Evolutionary conservation across 2,113 vertebrate species (phyloP).

Genomic region (Sapayoa aenigma): DNA sequence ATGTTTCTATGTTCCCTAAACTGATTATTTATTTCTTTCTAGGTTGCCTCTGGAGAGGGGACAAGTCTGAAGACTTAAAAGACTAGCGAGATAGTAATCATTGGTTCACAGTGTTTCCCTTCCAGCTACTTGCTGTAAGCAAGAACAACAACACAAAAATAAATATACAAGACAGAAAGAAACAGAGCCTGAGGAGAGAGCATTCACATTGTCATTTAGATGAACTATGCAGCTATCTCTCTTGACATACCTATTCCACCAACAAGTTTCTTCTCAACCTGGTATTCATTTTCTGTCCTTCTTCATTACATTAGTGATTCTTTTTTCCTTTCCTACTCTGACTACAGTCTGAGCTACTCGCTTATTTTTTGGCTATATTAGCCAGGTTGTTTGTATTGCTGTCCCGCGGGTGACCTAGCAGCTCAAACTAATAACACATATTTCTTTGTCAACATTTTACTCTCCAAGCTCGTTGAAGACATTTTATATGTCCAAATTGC

Average conservation of each 20-base stretch:
- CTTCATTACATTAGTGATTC: conserved; percentile 44
- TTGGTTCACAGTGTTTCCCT: not conserved
- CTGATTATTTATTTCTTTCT: conserved; percentile 40
- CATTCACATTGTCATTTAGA: conserved; percentile 59
- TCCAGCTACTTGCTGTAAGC: conserved; percentile 48
- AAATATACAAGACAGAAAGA: conserved; percentile 36
- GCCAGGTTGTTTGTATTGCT: conserved; percentile 10
- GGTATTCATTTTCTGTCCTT: conserved; percentile 57
- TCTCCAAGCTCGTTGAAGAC: conserved; percentile 36
- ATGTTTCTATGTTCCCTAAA: not conserved
- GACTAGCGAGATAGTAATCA: conserved; percentile 35
- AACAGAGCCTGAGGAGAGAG: conserved; percentile 31
- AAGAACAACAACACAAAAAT: conserved; percentile 23
- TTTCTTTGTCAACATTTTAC: conserved; percentile 33
- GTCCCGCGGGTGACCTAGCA: not conserved
- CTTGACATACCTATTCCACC: conserved; percentile 47
- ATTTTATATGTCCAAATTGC: conserved; percentile 42
- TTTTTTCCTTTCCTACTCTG: not conserved
- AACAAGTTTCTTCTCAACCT: conserved; percentile 50
- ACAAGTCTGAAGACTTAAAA: conserved; percentile 21
- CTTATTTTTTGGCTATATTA: conserved; percentile 41
- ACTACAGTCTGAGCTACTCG: not conserved
- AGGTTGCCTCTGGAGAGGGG: not conserved
- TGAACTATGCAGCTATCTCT: conserved; percentile 47
- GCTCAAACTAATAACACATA: conserved; percentile 41